Base-by-base conservation (phyloP, 2,888 invertebrate species). In the Nebria brevicollis region DNA sequence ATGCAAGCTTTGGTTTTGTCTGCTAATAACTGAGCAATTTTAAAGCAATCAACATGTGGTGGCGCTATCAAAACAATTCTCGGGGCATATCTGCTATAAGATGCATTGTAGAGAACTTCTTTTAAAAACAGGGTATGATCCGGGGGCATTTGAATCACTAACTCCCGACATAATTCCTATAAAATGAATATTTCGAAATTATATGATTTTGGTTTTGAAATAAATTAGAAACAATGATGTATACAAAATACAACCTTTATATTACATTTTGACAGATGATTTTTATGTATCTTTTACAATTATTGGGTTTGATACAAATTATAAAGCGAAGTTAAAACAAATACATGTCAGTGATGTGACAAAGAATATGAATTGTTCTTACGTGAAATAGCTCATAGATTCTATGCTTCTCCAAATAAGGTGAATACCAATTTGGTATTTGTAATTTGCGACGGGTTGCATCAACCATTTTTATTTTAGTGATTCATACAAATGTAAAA, bases 311-410 rank as follows among this genome's bases (percentile, higher is more conserved):
- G 13, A 54, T 54, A 54, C 54, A 54, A 54, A 54, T 54, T 54
- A 6, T 11, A 54, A 1, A 54, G 54, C 54, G 7, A 54, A 54
- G 8, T 54, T 54, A 54, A 54, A 54, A 54, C 4, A 54, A 54
- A 11, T 54, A 54, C 7, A 54, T 54, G 8, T 54, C 8, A 54
- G 5, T 34, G 34, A 34, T 5, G 34, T 54, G 13, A 54, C 54
- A 54, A 11, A 65, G 7, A 26, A 66, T 13, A 64, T 11, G 65
- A 78, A 42, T 41, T 34, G 54, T 66, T 83, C 84, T 85, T 87
- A 93, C 93, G 88, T 93, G 91, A 85, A 94, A 92, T 8, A 94
- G 87, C 88, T 92, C 92, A 84, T 92, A 93, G 86, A 94, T 90
- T 83, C 92, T 89, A 86, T 92, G 91, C 85, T 92, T 93, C 85